Evolutionary conservation across 2,888 invertebrate species (phyloP).

Genomic region (Germaria angustata): DNA sequence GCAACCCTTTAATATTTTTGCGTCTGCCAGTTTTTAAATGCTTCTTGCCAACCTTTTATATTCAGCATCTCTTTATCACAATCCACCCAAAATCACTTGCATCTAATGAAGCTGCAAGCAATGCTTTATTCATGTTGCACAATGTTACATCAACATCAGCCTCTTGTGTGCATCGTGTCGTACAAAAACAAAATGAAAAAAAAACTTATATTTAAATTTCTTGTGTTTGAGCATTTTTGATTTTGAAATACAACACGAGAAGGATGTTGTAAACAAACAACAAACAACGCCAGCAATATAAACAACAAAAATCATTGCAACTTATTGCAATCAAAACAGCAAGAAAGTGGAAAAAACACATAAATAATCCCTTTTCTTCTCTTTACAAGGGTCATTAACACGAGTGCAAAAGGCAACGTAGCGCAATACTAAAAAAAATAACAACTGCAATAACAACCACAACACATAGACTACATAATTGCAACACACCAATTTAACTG

Average conservation of each 20-base stretch:
- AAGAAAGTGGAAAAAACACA: constrained; percentile 11
- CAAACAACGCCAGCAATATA: constrained; percentile 19
- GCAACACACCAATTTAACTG: constrained; percentile 25
- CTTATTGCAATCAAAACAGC: constrained; percentile 42
- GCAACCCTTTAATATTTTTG: not conserved
- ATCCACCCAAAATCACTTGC: not conserved
- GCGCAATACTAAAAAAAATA: constrained; percentile 44
- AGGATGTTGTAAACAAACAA: constrained; percentile 45
- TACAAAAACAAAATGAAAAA: too few species aligned
- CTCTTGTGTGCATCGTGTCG: not conserved
- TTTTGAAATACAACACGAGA: constrained; percentile 22
- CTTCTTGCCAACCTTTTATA: not conserved
- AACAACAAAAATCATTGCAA: constrained; percentile 37
- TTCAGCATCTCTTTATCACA: not conserved
- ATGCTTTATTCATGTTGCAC: not conserved
- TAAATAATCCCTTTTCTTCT: constrained; percentile 55
- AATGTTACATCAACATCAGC: constrained; percentile 3
- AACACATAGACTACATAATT: constrained; percentile 17
- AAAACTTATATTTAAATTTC: not conserved
- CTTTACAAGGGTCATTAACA: constrained; percentile 63
- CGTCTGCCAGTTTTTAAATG: not conserved
- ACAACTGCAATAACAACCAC: constrained; percentile 38
- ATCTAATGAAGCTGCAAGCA: constrained; percentile 28
- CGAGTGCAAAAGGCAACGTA: constrained; percentile 61
- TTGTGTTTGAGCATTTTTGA: constrained; percentile 13